phyloP scores from a whole-genome alignment of 2,113 vertebrate genomes.

The Erpornis zantholeuca region DNA sequence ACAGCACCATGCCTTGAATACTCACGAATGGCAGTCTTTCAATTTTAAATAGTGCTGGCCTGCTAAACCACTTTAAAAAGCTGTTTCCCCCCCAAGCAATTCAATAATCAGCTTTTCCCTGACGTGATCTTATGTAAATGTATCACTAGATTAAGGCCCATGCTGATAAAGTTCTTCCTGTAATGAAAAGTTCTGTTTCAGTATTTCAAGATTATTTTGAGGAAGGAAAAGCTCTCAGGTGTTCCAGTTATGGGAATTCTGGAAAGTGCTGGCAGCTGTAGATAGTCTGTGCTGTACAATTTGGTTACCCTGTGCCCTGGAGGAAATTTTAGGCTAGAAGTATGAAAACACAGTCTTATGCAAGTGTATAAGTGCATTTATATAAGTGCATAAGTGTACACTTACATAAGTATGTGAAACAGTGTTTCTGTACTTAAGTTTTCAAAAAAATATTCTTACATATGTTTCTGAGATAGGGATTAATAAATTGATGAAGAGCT shows the following conservation, averaged over 20 bases:
- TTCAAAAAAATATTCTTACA: neutral
- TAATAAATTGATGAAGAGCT: neutral
- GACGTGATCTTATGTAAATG: neutral
- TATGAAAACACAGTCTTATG: neutral
- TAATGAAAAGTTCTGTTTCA: neutral
- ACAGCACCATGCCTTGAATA: neutral
- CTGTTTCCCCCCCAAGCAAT: neutral
- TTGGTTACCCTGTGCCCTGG: neutral
- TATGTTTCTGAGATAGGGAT: neutral
- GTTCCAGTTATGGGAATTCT: neutral
- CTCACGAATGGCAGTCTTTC: neutral
- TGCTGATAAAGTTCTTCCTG: neutral
- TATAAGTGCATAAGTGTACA: neutral
- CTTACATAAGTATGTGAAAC: neutral
- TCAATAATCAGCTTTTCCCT: neutral
- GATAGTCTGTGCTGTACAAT: neutral
- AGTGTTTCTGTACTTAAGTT: neutral
- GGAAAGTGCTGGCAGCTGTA: neutral
- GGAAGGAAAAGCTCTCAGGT: neutral
- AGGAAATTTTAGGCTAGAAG: neutral
- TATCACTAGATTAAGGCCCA: neutral
- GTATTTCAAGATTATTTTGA: neutral
- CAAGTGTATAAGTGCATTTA: neutral
- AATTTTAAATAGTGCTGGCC: neutral
- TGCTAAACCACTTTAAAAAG: neutral